Conservation (phyloP, 35 echinoderm and acorn worm species). For the Heliocidaris erythrogramma region DNA sequence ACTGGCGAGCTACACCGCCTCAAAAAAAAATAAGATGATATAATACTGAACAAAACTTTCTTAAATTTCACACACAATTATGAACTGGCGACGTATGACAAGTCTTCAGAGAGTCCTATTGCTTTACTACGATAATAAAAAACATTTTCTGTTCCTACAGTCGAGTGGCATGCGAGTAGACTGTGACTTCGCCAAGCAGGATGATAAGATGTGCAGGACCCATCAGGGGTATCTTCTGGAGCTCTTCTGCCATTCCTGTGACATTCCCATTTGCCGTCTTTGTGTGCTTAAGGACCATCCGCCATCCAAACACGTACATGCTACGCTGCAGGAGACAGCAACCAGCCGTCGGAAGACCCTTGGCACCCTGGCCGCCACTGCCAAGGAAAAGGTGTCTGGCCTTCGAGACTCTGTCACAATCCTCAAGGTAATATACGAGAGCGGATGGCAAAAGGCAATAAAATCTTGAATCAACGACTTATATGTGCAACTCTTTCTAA, state of each 20-base stretch:
- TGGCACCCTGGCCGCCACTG: constrained; percentile 63
- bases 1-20: too few species aligned
- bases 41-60: too few species aligned
- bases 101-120: too few species aligned
- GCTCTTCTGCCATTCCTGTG: constrained; percentile 93
- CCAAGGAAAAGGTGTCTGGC: constrained; percentile 65
- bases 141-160: background rate
- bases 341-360: constrained; percentile 61
- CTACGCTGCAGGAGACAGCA: constrained; percentile 63
- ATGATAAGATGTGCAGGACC: constrained; percentile 64
- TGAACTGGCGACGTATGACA: too few species aligned
- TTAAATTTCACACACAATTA: too few species aligned
- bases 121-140: too few species aligned
- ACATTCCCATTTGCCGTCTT: constrained; percentile 82
- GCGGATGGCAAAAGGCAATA: too few species aligned
- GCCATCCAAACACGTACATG: constrained; percentile 59
- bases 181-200: constrained; percentile 64
- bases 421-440: constrained; percentile 45
- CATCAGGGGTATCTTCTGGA: constrained; percentile 78
- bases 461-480: too few species aligned
- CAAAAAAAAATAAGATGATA: too few species aligned
- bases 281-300: constrained; percentile 68
- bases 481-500: too few species aligned
- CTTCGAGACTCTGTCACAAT: constrained; percentile 65
- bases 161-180: constrained; percentile 67